These are phyloP conservation scores for Rhagophthalmus giganteus DNA, from an alignment of 2,888 invertebrate genomes.

Conservation along the genomic window DNA sequence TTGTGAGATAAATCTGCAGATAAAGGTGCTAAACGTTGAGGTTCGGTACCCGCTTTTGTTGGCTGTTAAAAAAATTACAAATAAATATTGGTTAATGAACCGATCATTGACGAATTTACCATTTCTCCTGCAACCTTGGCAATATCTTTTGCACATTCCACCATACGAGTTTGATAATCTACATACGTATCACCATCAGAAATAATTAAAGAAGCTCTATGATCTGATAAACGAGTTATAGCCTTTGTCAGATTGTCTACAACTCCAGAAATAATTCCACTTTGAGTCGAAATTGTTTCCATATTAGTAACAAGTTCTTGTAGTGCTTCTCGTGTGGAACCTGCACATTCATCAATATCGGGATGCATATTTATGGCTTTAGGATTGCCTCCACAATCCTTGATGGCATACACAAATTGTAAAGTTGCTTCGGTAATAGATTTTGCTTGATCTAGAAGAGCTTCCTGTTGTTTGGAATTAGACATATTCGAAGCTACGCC, in stretches of 20 bases:
- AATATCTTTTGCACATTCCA: conserved; percentile 91
- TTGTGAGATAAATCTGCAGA: conserved; percentile 85
- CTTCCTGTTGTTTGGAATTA: conserved; percentile 84
- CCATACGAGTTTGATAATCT: conserved; percentile 97
- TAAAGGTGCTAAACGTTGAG: conserved; percentile 75
- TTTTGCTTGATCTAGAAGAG: conserved; percentile 86
- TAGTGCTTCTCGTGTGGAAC: conserved; percentile 77
- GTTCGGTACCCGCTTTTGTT: conserved; percentile 78
- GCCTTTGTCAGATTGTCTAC: conserved; percentile 89
- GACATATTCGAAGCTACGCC: conserved; percentile 89
- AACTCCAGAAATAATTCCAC: conserved; percentile 86
- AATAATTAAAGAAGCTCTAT: conserved; percentile 72
- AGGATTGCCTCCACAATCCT: conserved; percentile 92
- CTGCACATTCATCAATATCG: conserved; percentile 80
- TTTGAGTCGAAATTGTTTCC: conserved; percentile 81
- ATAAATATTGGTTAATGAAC: too few relatives aligned
- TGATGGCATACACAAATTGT: conserved; percentile 80
- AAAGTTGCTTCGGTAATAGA: conserved; percentile 93
- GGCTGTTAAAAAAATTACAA: conserved; percentile 55
- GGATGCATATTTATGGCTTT: conserved; percentile 80
- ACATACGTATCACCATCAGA: conserved; percentile 77
- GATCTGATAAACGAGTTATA: conserved; percentile 79
- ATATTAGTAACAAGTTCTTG: conserved; percentile 78
- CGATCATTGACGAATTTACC: too few relatives aligned
- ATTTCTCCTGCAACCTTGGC: conserved; percentile 91